A percentile compares a stretch with the other conserved stretches of the same genome.
phyloP scores from a whole-genome alignment of 2,113 vertebrate genomes.

The Octodon degus region DNA sequence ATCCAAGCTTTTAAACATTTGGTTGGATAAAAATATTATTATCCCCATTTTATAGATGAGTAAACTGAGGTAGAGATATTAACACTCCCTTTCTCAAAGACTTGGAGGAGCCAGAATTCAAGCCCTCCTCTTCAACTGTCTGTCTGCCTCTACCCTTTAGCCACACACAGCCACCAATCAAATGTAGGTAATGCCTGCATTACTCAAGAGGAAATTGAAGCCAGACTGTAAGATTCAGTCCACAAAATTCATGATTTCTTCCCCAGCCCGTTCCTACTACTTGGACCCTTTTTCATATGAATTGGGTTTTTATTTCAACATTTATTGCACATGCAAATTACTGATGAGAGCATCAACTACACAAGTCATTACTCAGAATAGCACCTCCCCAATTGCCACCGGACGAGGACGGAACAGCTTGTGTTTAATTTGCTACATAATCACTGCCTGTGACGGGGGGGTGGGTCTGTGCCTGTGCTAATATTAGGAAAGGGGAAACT shows the following conservation, averaged over 20 bases:
- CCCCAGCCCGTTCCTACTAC: conserved; percentile 59
- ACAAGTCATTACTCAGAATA: conserved; percentile 91
- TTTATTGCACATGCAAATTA: conserved; percentile 90
- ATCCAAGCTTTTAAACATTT: conserved; percentile 79
- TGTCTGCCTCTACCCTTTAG: conserved; percentile 8
- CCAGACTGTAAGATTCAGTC: conserved; percentile 70
- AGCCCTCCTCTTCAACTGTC: conserved; percentile 1
- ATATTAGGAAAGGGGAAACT: conserved; percentile 91
- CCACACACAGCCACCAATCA: conserved; percentile 65
- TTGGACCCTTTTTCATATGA: conserved; percentile 80
- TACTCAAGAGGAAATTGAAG: conserved; percentile 66
- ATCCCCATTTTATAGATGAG: conserved; percentile 69
- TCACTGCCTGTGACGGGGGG: conserved; percentile 88
- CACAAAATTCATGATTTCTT: conserved; percentile 76
- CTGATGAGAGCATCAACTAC: conserved; percentile 89
- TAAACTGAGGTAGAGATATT: conserved; percentile 51
- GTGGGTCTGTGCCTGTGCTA: conserved; percentile 87
- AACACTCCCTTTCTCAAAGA: background rate
- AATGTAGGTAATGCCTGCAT: conserved; percentile 57
- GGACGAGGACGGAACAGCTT: conserved; percentile 89
- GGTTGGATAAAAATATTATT: background rate
- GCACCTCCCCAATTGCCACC: conserved; percentile 88
- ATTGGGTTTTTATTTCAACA: conserved; percentile 86
- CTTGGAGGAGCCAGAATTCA: conserved; percentile 26
- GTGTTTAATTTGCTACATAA: conserved; percentile 92